These are phyloP conservation scores for Grus americana DNA, from an alignment of 2,113 vertebrate species.

Conservation along the genomic window DNA sequence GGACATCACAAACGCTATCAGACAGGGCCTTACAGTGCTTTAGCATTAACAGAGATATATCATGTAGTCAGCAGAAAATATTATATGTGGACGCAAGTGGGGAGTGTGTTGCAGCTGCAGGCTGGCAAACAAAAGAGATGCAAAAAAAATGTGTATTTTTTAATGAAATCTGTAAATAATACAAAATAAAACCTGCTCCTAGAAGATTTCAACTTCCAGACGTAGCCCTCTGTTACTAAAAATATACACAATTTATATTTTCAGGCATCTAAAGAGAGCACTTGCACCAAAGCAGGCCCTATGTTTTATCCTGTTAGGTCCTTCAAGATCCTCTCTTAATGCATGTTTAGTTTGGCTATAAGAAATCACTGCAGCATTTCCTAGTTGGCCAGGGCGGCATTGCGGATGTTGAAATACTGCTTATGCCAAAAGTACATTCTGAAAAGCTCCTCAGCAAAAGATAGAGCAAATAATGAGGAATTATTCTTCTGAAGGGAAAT, in stretches of 20 bases:
- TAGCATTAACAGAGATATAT: not conserved
- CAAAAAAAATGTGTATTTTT: not conserved
- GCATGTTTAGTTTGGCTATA: not conserved
- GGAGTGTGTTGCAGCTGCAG: not conserved
- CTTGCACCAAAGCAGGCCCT: not conserved
- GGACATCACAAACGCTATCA: not conserved
- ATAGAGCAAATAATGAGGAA: not conserved
- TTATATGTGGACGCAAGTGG: accelerated
- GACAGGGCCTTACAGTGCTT: not conserved
- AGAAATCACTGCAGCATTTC: not conserved
- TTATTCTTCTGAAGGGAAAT: not conserved
- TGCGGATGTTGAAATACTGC: not conserved
- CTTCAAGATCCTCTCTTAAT: not conserved
- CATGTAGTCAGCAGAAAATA: not conserved
- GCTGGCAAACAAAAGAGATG: not conserved
- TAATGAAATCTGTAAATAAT: not conserved
- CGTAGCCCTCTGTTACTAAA: not conserved
- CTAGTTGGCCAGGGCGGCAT: not conserved
- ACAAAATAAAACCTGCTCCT: not conserved
- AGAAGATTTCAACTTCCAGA: not conserved
- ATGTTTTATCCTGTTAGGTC: not conserved
- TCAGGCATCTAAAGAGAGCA: not conserved
- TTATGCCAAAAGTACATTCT: not conserved
- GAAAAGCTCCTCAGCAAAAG: not conserved
- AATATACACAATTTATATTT: not conserved